Evolutionary conservation across 2,888 invertebrate species (phyloP).

Genomic region (Macrophya annulata): DNA sequence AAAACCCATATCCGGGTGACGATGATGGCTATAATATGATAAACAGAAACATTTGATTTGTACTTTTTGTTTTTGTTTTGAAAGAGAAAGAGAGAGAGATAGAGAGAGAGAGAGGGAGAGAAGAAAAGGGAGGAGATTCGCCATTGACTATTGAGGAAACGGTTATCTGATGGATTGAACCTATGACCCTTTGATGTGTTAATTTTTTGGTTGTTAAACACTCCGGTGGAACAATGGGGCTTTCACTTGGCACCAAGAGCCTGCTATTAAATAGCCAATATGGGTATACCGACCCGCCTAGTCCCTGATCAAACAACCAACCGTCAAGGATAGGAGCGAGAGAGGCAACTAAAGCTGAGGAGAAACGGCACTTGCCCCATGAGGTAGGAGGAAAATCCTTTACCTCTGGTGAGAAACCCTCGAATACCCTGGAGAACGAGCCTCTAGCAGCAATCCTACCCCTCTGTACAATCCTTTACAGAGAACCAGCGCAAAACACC

Average conservation of each 20-base stretch:
- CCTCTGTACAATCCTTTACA: neutral
- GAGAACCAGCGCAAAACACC: conserved; percentile 42
- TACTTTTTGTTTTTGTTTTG: neutral
- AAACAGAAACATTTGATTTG: conserved; percentile 3
- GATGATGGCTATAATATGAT: conserved; percentile 13
- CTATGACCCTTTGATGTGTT: neutral
- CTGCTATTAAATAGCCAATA: conserved; percentile 32
- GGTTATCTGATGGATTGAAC: neutral
- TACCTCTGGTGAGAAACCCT: conserved; percentile 34
- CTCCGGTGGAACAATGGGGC: neutral
- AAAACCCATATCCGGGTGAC: conserved; percentile 32
- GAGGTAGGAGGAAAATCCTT: conserved; percentile 18
- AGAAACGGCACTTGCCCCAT: conserved; percentile 27
- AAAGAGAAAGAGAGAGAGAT: too few species aligned
- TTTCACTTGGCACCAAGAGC: neutral
- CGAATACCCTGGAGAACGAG: conserved; percentile 30
- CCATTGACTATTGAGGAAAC: neutral
- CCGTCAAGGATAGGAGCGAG: neutral
- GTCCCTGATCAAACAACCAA: conserved; percentile 33
- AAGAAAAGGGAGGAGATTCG: too few species aligned
- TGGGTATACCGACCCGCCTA: neutral
- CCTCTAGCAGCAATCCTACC: conserved; percentile 14
- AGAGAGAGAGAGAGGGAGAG: too few species aligned
- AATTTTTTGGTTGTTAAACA: neutral
- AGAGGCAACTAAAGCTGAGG: neutral